These are phyloP conservation scores for Sceliomorpha sp. DNA, from an alignment of 2,888 invertebrate genomes.

Conservation along the genomic window DNA sequence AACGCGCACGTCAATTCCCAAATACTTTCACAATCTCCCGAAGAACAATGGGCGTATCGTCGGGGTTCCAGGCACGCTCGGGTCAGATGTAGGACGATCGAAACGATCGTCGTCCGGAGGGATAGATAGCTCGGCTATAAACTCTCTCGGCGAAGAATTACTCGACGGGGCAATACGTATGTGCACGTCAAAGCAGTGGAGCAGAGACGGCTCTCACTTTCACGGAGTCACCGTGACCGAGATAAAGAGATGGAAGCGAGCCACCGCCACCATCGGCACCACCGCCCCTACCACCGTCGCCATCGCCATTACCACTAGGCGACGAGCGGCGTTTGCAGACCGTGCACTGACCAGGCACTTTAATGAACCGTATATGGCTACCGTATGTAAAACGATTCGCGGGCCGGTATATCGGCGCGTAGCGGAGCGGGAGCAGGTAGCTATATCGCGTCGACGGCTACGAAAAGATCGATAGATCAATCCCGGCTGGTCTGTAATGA, in stretches of 20 bases:
- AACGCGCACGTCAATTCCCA: too few relatives aligned
- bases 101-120: conserved; percentile 39
- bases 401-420: background rate
- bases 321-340: too few relatives aligned
- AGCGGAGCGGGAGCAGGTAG: conserved; percentile 53
- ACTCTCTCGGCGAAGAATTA: conserved; percentile 24
- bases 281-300: conserved; percentile 54
- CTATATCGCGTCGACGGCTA: conserved; percentile 65
- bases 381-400: conserved; percentile 56
- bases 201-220: conserved; percentile 75
- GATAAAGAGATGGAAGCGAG: conserved; percentile 75
- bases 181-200: conserved; percentile 51
- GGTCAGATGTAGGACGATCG: conserved; percentile 50
- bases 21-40: conserved; percentile 48
- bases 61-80: conserved; percentile 41
- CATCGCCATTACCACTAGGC: too few relatives aligned
- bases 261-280: conserved; percentile 54
- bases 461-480: conserved; percentile 71
- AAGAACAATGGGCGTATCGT: conserved; percentile 42
- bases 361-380: conserved; percentile 68
- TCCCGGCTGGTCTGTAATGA: conserved; percentile 69
- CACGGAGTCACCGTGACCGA: conserved; percentile 79
- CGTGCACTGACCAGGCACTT: conserved; percentile 66
- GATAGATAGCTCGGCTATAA: conserved; percentile 43
- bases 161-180: conserved; percentile 42